Evolutionary conservation across 2,113 vertebrate species (phyloP).

Genomic region (Probosciger aterrimus): DNA sequence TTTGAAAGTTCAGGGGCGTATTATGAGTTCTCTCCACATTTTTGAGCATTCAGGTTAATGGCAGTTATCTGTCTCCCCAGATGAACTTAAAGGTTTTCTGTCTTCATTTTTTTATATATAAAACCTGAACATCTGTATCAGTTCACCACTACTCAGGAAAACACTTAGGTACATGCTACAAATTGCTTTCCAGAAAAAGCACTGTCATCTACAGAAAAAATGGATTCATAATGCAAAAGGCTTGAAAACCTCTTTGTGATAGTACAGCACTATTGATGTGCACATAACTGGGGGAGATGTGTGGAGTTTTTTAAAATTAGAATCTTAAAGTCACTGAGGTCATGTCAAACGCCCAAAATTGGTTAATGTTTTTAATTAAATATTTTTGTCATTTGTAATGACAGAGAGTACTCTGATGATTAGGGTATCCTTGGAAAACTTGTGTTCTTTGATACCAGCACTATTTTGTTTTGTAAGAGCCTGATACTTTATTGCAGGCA

Average conservation of each 20-base stretch:
- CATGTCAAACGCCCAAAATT: not conserved
- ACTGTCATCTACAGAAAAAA: not conserved
- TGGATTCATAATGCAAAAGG: not conserved
- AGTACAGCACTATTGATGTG: not conserved
- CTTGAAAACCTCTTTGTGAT: not conserved
- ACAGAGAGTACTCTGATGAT: not conserved
- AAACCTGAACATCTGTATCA: not conserved
- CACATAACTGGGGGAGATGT: not conserved
- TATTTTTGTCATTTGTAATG: not conserved
- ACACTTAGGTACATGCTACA: not conserved
- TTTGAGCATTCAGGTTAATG: not conserved
- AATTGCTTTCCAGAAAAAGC: not conserved
- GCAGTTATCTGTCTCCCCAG: not conserved
- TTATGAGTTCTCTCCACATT: not conserved
- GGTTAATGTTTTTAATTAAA: not conserved
- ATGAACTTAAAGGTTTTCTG: not conserved
- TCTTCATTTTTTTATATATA: not conserved
- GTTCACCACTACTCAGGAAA: not conserved
- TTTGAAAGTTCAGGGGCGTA: not conserved
- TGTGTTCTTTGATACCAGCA: not conserved
- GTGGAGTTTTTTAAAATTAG: fast-evolving
- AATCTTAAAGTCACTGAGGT: not conserved
- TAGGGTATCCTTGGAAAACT: not conserved
- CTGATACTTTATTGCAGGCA: not conserved
- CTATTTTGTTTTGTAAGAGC: not conserved